Evolutionary conservation across 2,113 vertebrate species (phyloP), one percentile per base, ranked within the genome.

Genomic region (Asarcornis scutulata): DNA sequence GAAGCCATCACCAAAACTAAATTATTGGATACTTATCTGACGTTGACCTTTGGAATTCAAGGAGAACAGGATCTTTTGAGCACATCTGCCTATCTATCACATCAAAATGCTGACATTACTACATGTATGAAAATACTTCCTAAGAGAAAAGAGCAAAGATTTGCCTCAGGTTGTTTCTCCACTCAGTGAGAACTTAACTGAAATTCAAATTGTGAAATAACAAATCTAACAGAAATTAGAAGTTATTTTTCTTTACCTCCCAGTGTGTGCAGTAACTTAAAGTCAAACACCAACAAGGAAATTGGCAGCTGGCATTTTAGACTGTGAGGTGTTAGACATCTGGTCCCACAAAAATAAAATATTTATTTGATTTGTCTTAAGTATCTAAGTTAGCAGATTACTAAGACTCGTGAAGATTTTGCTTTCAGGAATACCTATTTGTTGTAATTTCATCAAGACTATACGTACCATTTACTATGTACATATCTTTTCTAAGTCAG

Each of bases 301-400:
- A 96, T 92, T 36, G 91, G 91, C 93, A 97, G 83, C 86, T 97
- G 94, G 90, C 48, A 55, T 93, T 93, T 93, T 53, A 93, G 63
- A 53, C 59, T 89, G 90, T 82, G 82, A 95, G 67, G 88, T 93
- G 79, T 96, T 84, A 92, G 88, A 90, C 88, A 72, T 90, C 93
- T 97, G 93, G 94, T 84, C 66, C 23, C 44, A 73, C 40, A 73
- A 91, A 91, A 96, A 93, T 97, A 89, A 96, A 97, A 91, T 72
- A 97, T 96, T 97, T 76, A 96, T 94, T 96, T 94, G 62, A 74
- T 80, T 94, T 84, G 66, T 88, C 76, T 79, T 55, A 77, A 73
- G n/a, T 55, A 63, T 53, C 58, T 64, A 77, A 91, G 62, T 76
- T 81, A 86, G 89, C 72, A 88, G 68, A 56, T 67, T 58, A 38